Evolutionary conservation across 2,113 vertebrate genomes (phyloP), one percentile per base, ranked within the genome.

Genomic region (Prionailurus bengalensis): DNA sequence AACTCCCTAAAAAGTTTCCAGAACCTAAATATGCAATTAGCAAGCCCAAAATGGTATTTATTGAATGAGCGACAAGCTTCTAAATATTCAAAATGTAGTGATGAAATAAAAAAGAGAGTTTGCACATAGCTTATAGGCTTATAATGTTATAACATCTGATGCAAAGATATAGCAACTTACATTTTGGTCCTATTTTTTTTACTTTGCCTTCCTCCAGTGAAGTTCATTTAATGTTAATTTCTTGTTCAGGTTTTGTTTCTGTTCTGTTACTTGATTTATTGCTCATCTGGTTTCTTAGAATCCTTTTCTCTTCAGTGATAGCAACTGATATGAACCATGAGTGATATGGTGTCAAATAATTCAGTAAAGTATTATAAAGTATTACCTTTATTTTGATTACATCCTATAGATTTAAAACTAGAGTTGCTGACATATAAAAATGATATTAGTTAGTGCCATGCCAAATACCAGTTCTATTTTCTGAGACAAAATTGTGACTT

Each of bases 211-310:
- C 25, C 8, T 95, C 65, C 39, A 39, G 1, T 36, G 29, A 94
- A 12, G 12, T 92, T 83, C 29, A 74, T 94, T 96, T 92, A 63
- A 65, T 85, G 48, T 86, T 94, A 11, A 53, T 95, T 97, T 95
- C 21, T 17, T 89, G 27, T 65, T 42, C 25, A 86, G 36, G 11
- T 65, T 81, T 86, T 73, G 15, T 48, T 85, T 45, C 42, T 68
- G 8, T 81, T 71, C 53, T 74, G 5, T 81, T 70, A 29, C 4
- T 55, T 95, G 88, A 70, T 29, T 92, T 88, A 66, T 29, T n/a
- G 53, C 33, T 82, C 45, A 83, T 12, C 9, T 66, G 14, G 19
- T 74, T 83, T 61, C 31, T 71, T 61, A 76, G 14, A 45, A 13
- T 58, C 16, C 36, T 73, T 86, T 83, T 86, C 33, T 88, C 66